These are phyloP conservation scores for Hypsopygia costalis DNA, from an alignment of 2,888 invertebrate genomes.

Conservation along the genomic window DNA sequence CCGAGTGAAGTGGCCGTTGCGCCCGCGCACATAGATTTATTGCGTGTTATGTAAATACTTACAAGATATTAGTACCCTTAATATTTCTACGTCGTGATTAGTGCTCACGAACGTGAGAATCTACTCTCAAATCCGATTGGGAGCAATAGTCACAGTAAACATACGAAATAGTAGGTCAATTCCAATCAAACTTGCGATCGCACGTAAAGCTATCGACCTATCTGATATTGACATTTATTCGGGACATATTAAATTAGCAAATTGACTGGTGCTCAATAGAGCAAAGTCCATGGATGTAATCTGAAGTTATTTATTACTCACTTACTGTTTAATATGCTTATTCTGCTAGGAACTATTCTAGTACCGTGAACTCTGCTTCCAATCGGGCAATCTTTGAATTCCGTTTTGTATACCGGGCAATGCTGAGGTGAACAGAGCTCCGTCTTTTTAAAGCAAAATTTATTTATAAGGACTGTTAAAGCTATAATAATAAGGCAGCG, in stretches of 20 bases:
- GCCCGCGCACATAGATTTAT: conserved; percentile 62
- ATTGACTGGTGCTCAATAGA: too few species aligned
- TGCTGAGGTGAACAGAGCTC: not conserved
- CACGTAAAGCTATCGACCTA: too few species aligned
- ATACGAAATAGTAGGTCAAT: not conserved
- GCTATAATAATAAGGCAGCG: conserved; percentile 54
- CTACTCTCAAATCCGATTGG: conserved; percentile 37
- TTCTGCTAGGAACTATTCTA: too few species aligned
- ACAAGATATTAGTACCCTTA: conserved; percentile 76
- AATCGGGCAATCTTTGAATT: too few species aligned
- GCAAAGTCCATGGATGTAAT: too few species aligned
- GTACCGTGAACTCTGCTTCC: too few species aligned
- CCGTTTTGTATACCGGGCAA: too few species aligned
- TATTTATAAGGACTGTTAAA: not conserved
- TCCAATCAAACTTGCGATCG: too few species aligned
- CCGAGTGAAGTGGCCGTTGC: conserved; percentile 43
- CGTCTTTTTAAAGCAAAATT: not conserved
- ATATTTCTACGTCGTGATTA: conserved; percentile 75
- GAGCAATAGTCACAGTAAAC: not conserved
- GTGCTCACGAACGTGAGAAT: conserved; percentile 60
- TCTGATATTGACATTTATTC: too few species aligned
- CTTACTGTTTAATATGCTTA: too few species aligned
- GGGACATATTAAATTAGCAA: too few species aligned
- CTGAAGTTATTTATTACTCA: too few species aligned
- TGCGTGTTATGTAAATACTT: conserved; percentile 74